Evolutionary conservation across 1,140 invertebrate genomes (phyloP).

Genomic region (Aphelinus certus): DNA sequence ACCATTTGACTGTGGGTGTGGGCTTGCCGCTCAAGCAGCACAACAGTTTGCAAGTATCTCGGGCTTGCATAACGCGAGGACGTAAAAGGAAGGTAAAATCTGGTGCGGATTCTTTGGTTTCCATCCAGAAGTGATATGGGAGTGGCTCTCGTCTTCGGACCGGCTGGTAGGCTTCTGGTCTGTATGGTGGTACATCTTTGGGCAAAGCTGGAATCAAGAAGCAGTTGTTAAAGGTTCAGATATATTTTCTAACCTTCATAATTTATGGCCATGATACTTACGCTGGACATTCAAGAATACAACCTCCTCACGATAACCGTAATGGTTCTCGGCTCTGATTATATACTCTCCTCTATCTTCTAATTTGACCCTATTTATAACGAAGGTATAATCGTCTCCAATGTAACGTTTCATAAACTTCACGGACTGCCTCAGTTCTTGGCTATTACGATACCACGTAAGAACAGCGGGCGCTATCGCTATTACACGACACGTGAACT

Average conservation of each 20-base stretch:
- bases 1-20: constrained; percentile 90
- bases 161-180: constrained; percentile 74
- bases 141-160: constrained; percentile 81
- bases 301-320: constrained; percentile 94
- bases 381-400: constrained; percentile 96
- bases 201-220: constrained; percentile 73
- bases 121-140: constrained; percentile 88
- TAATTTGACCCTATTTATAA: constrained; percentile 94
- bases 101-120: constrained; percentile 88
- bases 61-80: constrained; percentile 96
- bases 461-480: constrained; percentile 93
- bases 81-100: constrained; percentile 96
- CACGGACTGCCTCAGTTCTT: constrained; percentile 94
- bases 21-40: constrained; percentile 96
- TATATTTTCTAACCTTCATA: constrained; percentile 3
- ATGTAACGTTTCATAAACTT: constrained; percentile 99
- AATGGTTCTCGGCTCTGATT: constrained; percentile 97
- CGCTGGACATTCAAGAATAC: constrained; percentile 98
- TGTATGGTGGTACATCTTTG: constrained; percentile 81
- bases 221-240: neutral
- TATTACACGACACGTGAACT: constrained; percentile 96
- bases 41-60: constrained; percentile 94
- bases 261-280: constrained; percentile 64
- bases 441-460: constrained; percentile 94
- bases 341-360: constrained; percentile 97